These are phyloP conservation scores for Myripristis jacobus DNA, from an alignment of 2,797 vertebrate genomes.

Conservation along the genomic window DNA sequence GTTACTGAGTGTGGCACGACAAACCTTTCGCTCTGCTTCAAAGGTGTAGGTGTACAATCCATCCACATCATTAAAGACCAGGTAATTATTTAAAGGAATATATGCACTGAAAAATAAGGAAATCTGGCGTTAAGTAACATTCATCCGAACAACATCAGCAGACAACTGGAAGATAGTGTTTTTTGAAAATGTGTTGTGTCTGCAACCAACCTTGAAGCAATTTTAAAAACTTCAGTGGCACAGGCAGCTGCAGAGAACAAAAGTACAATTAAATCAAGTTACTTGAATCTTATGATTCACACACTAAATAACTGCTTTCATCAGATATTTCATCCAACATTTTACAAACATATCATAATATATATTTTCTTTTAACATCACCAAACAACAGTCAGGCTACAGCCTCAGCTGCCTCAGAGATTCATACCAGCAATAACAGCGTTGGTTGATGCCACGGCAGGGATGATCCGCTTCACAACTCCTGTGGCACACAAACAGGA, in stretches of 20 bases:
- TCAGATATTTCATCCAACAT: too few species aligned
- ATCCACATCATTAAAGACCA: conserved; percentile 97
- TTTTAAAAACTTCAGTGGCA: conserved; percentile 97
- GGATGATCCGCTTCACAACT: conserved; percentile 97
- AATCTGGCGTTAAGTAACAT: background rate
- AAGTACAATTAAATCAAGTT: background rate
- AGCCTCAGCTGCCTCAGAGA: background rate
- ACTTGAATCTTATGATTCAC: background rate
- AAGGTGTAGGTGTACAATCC: conserved; percentile 96
- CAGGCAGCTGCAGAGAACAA: conserved; percentile 89
- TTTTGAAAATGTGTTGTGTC: background rate
- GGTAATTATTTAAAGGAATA: conserved; percentile 96
- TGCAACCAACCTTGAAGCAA: conserved; percentile 92
- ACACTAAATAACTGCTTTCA: too few species aligned
- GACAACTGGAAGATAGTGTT: background rate
- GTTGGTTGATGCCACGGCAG: conserved; percentile 97
- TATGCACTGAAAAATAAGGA: conserved; percentile 90
- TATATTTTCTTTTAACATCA: conserved; percentile 4
- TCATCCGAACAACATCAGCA: conserved; percentile 4
- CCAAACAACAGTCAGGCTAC: background rate
- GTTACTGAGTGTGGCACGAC: conserved; percentile 46
- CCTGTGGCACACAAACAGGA: conserved; percentile 79
- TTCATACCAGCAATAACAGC: conserved; percentile 94
- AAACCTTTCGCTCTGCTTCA: conserved; percentile 96
- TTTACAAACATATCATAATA: background rate